phyloP scores from a whole-genome alignment of 2,797 vertebrate species.

The Anas bahamensis region DNA sequence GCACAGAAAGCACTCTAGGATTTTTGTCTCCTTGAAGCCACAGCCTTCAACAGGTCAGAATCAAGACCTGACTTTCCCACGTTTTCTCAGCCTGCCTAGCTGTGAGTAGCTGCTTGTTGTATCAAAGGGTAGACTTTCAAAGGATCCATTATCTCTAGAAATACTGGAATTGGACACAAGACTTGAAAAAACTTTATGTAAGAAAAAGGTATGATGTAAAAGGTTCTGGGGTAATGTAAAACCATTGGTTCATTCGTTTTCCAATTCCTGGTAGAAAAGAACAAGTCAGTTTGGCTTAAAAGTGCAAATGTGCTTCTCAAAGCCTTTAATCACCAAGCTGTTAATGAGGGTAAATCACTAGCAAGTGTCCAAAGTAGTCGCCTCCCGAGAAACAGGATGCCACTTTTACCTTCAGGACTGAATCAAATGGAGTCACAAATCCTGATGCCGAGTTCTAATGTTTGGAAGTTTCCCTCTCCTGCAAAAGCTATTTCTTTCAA shows the following conservation, averaged over 20 bases:
- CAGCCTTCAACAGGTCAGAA: background rate
- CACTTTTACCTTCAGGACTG: slow-evolving; percentile 5
- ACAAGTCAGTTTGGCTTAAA: background rate
- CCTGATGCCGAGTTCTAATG: background rate
- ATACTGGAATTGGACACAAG: background rate
- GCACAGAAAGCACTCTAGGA: background rate
- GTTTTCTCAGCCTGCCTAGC: background rate
- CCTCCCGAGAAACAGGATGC: background rate
- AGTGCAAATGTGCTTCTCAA: slow-evolving; percentile 35
- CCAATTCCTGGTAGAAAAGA: background rate
- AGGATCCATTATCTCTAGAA: background rate
- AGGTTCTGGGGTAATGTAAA: background rate
- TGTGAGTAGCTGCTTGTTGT: background rate
- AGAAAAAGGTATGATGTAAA: background rate
- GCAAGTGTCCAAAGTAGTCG: background rate
- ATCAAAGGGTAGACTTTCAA: slow-evolving; percentile 19
- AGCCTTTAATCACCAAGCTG: slow-evolving; percentile 41
- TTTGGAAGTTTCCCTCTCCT: background rate
- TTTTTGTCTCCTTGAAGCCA: slow-evolving; percentile 28
- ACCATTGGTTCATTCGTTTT: background rate
- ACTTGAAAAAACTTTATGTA: background rate
- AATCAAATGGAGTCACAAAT: slow-evolving; percentile 23
- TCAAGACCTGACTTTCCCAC: background rate
- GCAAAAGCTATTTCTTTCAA: slow-evolving; percentile 12
- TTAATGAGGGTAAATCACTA: slow-evolving; percentile 8